phyloP scores from a whole-genome alignment of 2,113 vertebrate genomes.

The Xiphorhynchus elegans region DNA sequence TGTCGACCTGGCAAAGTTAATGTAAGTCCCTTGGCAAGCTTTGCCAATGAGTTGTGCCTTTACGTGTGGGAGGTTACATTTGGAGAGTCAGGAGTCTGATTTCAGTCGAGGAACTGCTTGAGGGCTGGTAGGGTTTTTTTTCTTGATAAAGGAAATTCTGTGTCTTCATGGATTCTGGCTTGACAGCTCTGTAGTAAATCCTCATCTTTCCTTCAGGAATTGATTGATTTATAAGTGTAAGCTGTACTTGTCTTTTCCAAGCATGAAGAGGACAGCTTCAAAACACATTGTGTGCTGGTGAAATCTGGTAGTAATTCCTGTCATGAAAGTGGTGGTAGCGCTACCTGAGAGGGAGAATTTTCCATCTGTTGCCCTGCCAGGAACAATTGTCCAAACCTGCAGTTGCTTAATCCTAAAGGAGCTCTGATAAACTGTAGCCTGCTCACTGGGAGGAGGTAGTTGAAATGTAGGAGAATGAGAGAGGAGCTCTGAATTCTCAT shows the following conservation, averaged over 20 bases:
- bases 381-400: not conserved
- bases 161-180: conserved; percentile 21
- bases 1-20: not conserved
- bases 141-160: not conserved
- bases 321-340: not conserved
- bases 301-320: not conserved
- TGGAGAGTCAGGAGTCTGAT: not conserved
- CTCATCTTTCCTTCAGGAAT: conserved; percentile 16
- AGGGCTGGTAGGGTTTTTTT: not conserved
- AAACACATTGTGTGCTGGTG: not conserved
- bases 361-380: not conserved
- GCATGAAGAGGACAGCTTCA: not conserved
- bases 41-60: not conserved
- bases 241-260: conserved; percentile 9
- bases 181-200: conserved; percentile 21
- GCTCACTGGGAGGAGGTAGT: not conserved
- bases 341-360: not conserved
- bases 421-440: not conserved
- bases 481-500: not conserved
- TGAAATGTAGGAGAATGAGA: not conserved
- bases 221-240: conserved; percentile 37
- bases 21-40: not conserved
- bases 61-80: not conserved
- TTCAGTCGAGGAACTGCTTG: conserved; percentile 1
- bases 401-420: not conserved